phyloP scores from a whole-genome alignment of 2,888 invertebrate species.

The Rhabditophanes sp. region DNA sequence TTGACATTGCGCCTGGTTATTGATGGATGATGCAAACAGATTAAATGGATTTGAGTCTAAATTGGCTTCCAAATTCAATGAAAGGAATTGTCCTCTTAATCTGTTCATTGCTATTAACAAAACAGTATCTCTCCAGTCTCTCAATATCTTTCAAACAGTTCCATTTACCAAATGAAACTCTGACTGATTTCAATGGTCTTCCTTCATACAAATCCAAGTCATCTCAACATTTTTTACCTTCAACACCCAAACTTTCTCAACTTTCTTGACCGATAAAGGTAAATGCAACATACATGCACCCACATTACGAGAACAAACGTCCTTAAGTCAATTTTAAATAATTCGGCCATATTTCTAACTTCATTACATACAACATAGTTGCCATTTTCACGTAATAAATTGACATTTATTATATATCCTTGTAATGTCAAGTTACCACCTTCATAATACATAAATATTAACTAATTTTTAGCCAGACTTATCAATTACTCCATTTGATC shows the following conservation, averaged over 20 bases:
- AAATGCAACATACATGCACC: constrained; percentile 77
- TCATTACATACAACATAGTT: constrained; percentile 72
- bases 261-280: too few species aligned
- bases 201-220: constrained; percentile 48
- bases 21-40: constrained; percentile 93
- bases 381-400: constrained; percentile 62
- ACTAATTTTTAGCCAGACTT: too few species aligned
- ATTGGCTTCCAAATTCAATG: constrained; percentile 46
- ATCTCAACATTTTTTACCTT: constrained; percentile 39
- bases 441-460: constrained; percentile 13
- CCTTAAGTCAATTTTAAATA: constrained; percentile 71
- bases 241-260: constrained; percentile 51
- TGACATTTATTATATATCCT: constrained; percentile 76
- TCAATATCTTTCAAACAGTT: constrained; percentile 54
- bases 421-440: constrained; percentile 49
- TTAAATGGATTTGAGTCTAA: constrained; percentile 87
- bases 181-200: constrained; percentile 72
- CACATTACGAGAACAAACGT: constrained; percentile 90
- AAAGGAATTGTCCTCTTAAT: constrained; percentile 8
- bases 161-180: constrained; percentile 81
- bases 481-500: constrained; percentile 61
- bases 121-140: constrained; percentile 22
- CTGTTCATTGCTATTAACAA: constrained; percentile 10
- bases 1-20: constrained; percentile 75
- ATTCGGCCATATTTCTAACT: constrained; percentile 67